Conservation (phyloP, 2,113 vertebrate genomes). For the Erythrolamprus reginae region DNA sequence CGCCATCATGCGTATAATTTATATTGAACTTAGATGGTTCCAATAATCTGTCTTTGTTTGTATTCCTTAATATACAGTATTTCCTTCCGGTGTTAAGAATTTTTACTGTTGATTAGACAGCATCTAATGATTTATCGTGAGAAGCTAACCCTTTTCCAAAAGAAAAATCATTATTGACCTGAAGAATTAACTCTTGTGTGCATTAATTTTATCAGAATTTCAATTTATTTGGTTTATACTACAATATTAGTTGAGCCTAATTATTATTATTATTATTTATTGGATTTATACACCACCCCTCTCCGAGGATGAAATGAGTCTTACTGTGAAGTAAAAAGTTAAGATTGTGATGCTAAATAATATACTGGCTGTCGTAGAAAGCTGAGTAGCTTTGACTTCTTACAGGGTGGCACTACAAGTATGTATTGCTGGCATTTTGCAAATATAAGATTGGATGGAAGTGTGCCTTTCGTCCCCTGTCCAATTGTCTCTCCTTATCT, state of each 20-base stretch:
- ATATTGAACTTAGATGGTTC: not conserved
- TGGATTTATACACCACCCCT: too few species aligned
- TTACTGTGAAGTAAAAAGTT: not conserved
- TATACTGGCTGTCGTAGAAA: not conserved
- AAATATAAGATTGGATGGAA: not conserved
- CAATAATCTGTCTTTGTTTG: not conserved
- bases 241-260: too few species aligned
- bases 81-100: not conserved
- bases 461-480: too few species aligned
- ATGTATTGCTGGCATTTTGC: conserved; percentile 9
- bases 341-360: not conserved
- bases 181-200: not conserved
- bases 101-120: not conserved
- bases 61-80: not conserved
- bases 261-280: too few species aligned
- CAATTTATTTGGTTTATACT: not conserved
- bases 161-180: not conserved
- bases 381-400: not conserved
- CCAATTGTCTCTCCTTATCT: too few species aligned
- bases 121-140: not conserved
- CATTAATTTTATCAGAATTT: not conserved
- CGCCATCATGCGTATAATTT: too few species aligned
- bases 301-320: not conserved
- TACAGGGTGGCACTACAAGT: not conserved
- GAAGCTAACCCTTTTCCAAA: not conserved